Percentiles rank a stretch among this genome's conserved stretches.
Conservation (phyloP, 1,140 invertebrate species). For the Calephelis virginiensis region DNA sequence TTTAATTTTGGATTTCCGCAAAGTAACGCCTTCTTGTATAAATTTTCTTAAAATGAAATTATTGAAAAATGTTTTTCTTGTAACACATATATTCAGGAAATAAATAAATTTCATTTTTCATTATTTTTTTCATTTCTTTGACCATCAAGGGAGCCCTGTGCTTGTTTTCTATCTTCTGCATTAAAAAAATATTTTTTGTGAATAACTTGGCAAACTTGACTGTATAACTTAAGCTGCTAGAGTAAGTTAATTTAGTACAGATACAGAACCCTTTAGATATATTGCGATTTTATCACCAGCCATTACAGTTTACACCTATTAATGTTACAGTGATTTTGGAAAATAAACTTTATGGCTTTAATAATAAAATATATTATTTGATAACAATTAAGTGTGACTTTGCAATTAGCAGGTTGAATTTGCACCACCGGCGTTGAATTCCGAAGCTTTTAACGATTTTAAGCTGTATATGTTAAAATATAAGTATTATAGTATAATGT, state of each 20-base stretch:
- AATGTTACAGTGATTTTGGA: neutral
- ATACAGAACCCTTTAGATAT: neutral
- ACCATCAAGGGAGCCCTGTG: no score
- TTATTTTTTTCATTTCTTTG: no score
- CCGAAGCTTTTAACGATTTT: neutral
- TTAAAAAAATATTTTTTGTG: no score
- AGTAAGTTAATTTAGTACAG: neutral
- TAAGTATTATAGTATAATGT: neutral
- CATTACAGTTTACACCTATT: neutral
- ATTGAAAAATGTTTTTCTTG: no score
- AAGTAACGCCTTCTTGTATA: no score
- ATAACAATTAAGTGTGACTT: constrained; percentile 48
- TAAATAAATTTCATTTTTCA: no score
- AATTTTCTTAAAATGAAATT: no score
- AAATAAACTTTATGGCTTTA: constrained; percentile 18
- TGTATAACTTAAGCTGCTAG: no score
- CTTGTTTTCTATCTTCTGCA: no score
- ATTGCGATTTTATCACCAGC: neutral
- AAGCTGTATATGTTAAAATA: neutral
- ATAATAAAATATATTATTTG: constrained; percentile 20
- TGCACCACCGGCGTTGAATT: constrained; percentile 40
- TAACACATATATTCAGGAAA: no score
- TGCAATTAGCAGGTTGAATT: constrained; percentile 54
- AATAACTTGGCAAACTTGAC: no score
- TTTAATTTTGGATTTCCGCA: no score